These are phyloP conservation scores for Vombatus ursinus DNA, from an alignment of 2,113 vertebrate genomes.

Conservation along the genomic window DNA sequence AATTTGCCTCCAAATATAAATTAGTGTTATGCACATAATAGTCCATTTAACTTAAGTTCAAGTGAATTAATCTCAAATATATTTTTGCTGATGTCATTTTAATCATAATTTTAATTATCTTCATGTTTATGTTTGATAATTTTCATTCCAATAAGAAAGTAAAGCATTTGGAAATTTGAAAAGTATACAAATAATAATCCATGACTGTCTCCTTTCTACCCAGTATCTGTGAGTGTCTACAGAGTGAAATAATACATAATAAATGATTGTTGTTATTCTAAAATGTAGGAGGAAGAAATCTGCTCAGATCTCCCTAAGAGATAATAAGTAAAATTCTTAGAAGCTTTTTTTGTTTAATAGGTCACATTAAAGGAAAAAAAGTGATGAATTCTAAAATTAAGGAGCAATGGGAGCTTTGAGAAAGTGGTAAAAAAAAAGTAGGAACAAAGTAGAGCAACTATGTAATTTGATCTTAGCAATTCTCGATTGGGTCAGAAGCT, in stretches of 20 bases:
- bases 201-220: neutral
- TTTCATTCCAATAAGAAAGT: conserved; percentile 7
- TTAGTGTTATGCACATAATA: neutral
- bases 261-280: neutral
- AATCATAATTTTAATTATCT: neutral
- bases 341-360: conserved; percentile 16
- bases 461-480: conserved; percentile 14
- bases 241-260: neutral
- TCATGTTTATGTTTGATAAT: neutral
- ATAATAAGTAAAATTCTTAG: conserved; percentile 10
- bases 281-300: neutral
- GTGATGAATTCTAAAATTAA: conserved; percentile 32
- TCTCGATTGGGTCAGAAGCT: conserved; percentile 6
- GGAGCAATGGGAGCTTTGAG: neutral
- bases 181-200: neutral
- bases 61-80: neutral
- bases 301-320: neutral
- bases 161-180: conserved; percentile 1
- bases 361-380: neutral
- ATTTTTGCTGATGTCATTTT: neutral
- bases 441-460: conserved; percentile 25
- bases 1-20: conserved; percentile 1
- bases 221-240: neutral
- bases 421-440: neutral
- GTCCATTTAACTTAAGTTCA: neutral